A percentile compares a stretch with the other conserved stretches of the same genome.
phyloP scores from a whole-genome alignment of 2,797 vertebrate species.

The Gorsachius magnificus region DNA sequence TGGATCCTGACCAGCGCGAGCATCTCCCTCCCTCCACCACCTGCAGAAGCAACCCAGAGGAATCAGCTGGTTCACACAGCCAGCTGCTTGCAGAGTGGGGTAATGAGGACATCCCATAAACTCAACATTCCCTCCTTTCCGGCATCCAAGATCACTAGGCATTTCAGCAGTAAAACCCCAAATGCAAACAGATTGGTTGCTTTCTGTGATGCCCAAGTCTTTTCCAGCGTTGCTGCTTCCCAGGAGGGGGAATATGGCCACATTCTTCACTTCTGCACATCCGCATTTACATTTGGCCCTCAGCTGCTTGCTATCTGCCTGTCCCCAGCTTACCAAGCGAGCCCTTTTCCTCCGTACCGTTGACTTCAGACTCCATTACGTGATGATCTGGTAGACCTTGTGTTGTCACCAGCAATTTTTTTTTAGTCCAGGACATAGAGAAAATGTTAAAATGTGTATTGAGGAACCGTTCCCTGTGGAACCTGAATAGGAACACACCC shows the following conservation, averaged over 20 bases:
- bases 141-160: not conserved
- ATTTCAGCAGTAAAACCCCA: not conserved
- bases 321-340: not conserved
- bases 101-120: not conserved
- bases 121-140: not conserved
- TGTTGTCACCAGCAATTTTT: not conserved
- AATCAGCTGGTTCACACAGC: not conserved
- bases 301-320: not conserved
- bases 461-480: constrained; percentile 24
- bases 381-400: not conserved
- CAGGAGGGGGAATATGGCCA: not conserved
- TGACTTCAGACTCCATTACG: not conserved
- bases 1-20: not conserved
- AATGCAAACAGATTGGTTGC: accelerated
- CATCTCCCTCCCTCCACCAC: not conserved
- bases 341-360: not conserved
- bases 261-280: not conserved
- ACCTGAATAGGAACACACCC: constrained; percentile 35
- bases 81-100: not conserved
- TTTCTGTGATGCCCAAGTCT: not conserved
- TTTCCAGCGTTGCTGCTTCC: not conserved
- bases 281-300: not conserved
- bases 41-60: not conserved
- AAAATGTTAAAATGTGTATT: not conserved
- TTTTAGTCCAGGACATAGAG: not conserved